phyloP scores from a whole-genome alignment of 2,797 vertebrate species.

The Mormyrus proboscirostris region DNA sequence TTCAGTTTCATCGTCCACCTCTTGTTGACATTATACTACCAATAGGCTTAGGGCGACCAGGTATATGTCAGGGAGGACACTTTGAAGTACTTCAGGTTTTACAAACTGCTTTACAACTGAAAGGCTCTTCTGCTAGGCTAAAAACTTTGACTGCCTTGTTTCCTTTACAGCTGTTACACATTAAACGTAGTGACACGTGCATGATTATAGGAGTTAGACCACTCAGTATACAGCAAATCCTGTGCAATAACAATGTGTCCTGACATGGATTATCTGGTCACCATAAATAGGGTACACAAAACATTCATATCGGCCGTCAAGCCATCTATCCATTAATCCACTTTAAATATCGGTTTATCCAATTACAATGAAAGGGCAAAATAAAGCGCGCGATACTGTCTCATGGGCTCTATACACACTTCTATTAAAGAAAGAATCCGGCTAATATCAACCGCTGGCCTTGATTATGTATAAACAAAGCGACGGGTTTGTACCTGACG shows the following conservation, averaged over 20 bases:
- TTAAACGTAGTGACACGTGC: background rate
- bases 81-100: background rate
- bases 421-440: background rate
- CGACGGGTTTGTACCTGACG: constrained; percentile 9
- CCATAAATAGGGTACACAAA: background rate
- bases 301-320: background rate
- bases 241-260: background rate
- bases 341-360: background rate
- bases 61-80: background rate
- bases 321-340: background rate
- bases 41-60: background rate
- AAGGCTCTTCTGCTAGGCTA: background rate
- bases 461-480: constrained; percentile 5
- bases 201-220: background rate
- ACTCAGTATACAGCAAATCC: background rate
- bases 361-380: background rate
- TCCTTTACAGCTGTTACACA: background rate
- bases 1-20: background rate
- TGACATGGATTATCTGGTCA: background rate
- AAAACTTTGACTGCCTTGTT: background rate
- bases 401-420: background rate
- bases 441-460: background rate
- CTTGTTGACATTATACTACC: background rate
- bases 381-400: background rate
- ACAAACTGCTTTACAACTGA: background rate